Percentiles rank a stretch among this genome's conserved stretches.
These are phyloP conservation scores for Drosophila pachea DNA, from an alignment of 1,140 invertebrate genomes.

Conservation along the genomic window DNA sequence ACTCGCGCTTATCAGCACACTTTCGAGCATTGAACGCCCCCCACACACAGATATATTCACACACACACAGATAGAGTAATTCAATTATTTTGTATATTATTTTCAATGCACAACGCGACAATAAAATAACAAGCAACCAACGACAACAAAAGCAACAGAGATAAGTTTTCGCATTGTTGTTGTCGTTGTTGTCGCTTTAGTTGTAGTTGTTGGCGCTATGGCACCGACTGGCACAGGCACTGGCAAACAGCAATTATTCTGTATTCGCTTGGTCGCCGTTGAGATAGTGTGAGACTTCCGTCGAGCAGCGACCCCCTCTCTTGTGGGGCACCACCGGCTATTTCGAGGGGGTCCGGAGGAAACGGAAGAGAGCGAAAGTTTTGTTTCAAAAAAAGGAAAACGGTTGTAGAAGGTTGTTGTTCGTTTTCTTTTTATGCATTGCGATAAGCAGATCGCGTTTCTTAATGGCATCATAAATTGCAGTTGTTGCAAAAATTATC, in stretches of 20 bases:
- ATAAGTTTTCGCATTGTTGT: slow-evolving; percentile 48
- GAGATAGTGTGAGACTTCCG: slow-evolving; percentile 64
- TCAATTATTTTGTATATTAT: slow-evolving; percentile 77
- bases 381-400: slow-evolving; percentile 37
- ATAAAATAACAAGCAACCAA: slow-evolving; percentile 64
- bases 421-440: background rate
- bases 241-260: slow-evolving; percentile 55
- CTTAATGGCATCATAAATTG: slow-evolving; percentile 28
- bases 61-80: slow-evolving; percentile 48
- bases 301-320: slow-evolving; percentile 1
- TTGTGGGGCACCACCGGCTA: background rate
- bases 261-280: slow-evolving; percentile 62
- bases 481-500: slow-evolving; percentile 3
- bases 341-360: background rate
- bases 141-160: slow-evolving; percentile 52
- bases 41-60: slow-evolving; percentile 13
- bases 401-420: slow-evolving; percentile 28
- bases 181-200: slow-evolving; percentile 26
- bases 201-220: slow-evolving; percentile 62
- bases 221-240: slow-evolving; percentile 67
- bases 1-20: slow-evolving; percentile 57
- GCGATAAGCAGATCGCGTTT: slow-evolving; percentile 5
- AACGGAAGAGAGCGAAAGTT: slow-evolving; percentile 45
- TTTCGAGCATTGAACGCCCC: slow-evolving; percentile 56
- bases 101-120: slow-evolving; percentile 76